Base-by-base conservation (phyloP, 2,797 vertebrate species). In the Todus mexicanus region DNA sequence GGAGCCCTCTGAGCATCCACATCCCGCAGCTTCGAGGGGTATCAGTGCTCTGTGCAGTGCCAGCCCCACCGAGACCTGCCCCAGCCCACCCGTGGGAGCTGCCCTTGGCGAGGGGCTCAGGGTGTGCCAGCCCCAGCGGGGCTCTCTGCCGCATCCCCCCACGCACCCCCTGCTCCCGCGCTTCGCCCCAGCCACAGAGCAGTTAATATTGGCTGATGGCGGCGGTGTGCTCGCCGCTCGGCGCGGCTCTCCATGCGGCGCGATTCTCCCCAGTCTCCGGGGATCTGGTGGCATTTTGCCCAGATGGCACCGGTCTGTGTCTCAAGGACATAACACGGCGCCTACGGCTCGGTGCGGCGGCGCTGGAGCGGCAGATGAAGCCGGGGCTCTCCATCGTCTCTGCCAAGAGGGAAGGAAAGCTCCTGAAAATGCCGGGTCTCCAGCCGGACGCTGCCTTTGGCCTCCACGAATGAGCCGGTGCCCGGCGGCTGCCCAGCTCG, bases 281-380 rank as follows among this genome's bases (percentile, higher is more conserved):
- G 93, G 91, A 66, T 53, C 84, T 64, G 4, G 2, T 88, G 91
- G 93, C 86, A 77, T 80, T 88, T 90, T 79, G 89, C 91, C 91
- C 82, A 89, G 71, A 82, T 94, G 94, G 88, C 94, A 84, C 48
- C 40, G 4, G 68, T 76, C 81, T 78, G 88, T 40, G 73, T 73
- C 94, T 92, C 87, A 79, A 90, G 94, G 91, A 90, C 76, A 53
- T 69, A 83, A 78, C 51, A 10, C 31, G 3, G 86, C 11, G 43
- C 81, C 43, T 27, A n/a, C 35, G 12, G 61, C 79, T 79, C 57
- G 6, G 51, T 2, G 25, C 84, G 10, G 77, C 60, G n/a, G 89
- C 14, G 3, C 68, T 4, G 5, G 60, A n/a, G 64, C 45, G 70
- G 48, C 50, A 54, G 91, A 83, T 82, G 93, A 86, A 33, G 72